A percentile compares a stretch with the other conserved stretches of the same genome.
phyloP scores from a whole-genome alignment of 2,888 invertebrate genomes.

The Anorthoa munda region DNA sequence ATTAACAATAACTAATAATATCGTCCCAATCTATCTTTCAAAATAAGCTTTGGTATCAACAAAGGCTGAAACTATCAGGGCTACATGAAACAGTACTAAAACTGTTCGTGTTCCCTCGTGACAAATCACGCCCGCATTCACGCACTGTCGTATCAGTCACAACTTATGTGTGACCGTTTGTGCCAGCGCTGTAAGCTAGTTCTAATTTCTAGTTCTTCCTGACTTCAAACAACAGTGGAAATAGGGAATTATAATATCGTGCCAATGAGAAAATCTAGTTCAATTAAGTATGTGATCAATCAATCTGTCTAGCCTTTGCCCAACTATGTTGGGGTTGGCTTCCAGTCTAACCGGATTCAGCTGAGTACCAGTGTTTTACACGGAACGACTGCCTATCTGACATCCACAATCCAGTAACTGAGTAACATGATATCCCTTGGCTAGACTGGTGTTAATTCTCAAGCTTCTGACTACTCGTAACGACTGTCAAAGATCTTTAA shows the following conservation, averaged over 20 bases:
- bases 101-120: slow-evolving; percentile 44
- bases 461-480: too few species aligned
- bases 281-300: not conserved
- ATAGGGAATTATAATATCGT: not conserved
- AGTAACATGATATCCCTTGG: too few species aligned
- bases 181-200: slow-evolving; percentile 23
- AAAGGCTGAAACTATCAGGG: slow-evolving; percentile 37
- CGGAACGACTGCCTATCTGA: too few species aligned
- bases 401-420: too few species aligned
- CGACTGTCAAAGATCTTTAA: too few species aligned
- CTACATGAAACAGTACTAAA: slow-evolving; percentile 56
- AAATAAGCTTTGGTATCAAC: slow-evolving; percentile 22
- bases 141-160: slow-evolving; percentile 56
- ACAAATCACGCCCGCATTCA: slow-evolving; percentile 58
- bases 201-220: slow-evolving; percentile 17
- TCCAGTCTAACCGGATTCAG: too few species aligned
- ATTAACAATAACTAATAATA: not conserved
- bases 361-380: too few species aligned
- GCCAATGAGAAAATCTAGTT: not conserved
- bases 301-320: too few species aligned
- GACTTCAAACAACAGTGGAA: not conserved
- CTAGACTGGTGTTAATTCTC: too few species aligned
- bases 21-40: slow-evolving; percentile 12
- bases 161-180: slow-evolving; percentile 46
- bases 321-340: too few species aligned